Evolutionary conservation across 2,797 vertebrate genomes (phyloP), one percentile per base, ranked within the genome.

Genomic region (Borostomias antarcticus): DNA sequence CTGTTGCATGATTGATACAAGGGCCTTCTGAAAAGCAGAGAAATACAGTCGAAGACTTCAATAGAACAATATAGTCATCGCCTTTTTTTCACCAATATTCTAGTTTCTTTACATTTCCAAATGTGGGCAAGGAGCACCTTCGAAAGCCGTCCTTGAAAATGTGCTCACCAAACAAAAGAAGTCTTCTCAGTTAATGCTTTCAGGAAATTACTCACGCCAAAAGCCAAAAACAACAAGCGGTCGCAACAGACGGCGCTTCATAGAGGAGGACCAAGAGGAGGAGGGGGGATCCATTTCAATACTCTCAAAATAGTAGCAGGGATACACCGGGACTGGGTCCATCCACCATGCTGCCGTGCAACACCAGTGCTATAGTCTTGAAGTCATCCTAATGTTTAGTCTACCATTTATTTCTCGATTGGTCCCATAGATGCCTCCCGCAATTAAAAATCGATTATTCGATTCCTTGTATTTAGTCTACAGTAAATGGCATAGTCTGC

Each of bases 201-300:
- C 83, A 90, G 89, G 89, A 92, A 91, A 90, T 91, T 70, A 79
- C 80, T n/a, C n/a, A 61, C 54, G 54, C 51, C 64, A 6, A 66
- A 77, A 76, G 86, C 88, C 90, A 93, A 90, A 88, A 84, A 79
- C 85, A 89, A 88, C 85, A 88, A 74, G 69, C 69, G 67, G 56
- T 51, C 81, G 78, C 58, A 48, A 66, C 78, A 76, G 75, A 45
- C 68, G 78, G 79, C 77, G 72, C 78, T 80, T 82, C 71, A 76
- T 15, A 62, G 68, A 72, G 77, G 69, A 69, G 50, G 5, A 52
- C 19, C 1, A 52, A 19, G 50, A 52, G 23, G 23, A 45, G 58
- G n/a, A 23, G 17, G 59, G 25, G 32, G 37, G 81, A 81, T 83
- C 74, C 37, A 69, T 82, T 85, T 87, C 67, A 77, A 33, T 74